A percentile compares a stretch with the other conserved stretches of the same genome.
These are phyloP conservation scores for Silurus lanzhouensis DNA, from an alignment of 2,797 vertebrate genomes.

Conservation along the genomic window DNA sequence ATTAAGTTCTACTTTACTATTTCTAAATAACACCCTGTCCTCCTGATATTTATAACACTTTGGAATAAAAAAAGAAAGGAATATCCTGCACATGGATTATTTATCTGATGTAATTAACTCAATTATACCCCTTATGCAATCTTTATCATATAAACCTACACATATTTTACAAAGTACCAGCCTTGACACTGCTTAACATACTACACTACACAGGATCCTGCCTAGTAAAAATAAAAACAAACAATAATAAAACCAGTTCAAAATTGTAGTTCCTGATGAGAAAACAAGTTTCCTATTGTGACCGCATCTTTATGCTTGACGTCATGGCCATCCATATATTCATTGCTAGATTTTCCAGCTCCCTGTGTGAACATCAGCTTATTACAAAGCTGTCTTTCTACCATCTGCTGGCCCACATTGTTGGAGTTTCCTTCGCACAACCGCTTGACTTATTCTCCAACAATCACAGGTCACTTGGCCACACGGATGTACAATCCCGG, in stretches of 20 bases:
- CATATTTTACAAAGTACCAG: neutral
- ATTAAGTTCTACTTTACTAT: slow-evolving; percentile 2
- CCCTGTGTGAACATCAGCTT: slow-evolving; percentile 50
- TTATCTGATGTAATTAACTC: neutral
- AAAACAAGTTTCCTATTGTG: slow-evolving; percentile 44
- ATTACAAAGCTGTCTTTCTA: slow-evolving; percentile 56
- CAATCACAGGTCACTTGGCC: slow-evolving; percentile 54
- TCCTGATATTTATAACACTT: neutral
- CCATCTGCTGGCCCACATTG: slow-evolving; percentile 59
- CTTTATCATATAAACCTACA: neutral
- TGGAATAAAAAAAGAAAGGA: neutral
- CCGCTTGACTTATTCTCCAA: slow-evolving; percentile 50
- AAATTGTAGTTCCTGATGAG: slow-evolving; percentile 19
- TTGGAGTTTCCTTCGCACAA: slow-evolving; percentile 57
- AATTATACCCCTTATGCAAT: neutral
- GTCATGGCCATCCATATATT: slow-evolving; percentile 49
- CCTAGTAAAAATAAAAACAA: neutral
- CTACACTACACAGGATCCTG: neutral
- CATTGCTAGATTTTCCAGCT: slow-evolving; percentile 45
- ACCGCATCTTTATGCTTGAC: slow-evolving; percentile 39
- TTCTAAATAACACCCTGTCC: neutral
- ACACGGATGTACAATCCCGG: slow-evolving; percentile 45
- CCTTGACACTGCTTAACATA: neutral
- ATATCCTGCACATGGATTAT: neutral
- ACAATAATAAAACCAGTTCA: neutral